These are phyloP conservation scores for Nomada goodeniana DNA, from an alignment of 2,888 invertebrate species.

Conservation along the genomic window DNA sequence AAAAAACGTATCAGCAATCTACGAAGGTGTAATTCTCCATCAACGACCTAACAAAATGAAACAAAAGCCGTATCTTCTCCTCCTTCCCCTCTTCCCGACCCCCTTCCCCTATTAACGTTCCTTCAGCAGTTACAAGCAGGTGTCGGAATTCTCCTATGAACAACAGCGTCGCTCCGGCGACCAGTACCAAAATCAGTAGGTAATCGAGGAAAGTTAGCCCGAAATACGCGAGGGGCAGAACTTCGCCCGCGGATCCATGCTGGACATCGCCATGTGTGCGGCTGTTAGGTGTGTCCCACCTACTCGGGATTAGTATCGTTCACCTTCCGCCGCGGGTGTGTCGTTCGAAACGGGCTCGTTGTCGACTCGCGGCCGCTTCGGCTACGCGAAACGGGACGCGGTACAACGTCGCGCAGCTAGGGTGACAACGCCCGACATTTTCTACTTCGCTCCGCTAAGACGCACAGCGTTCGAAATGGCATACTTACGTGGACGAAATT, in stretches of 20 bases:
- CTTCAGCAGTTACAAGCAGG: not conserved
- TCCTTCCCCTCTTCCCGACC: no score
- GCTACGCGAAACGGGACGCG: constrained; percentile 34
- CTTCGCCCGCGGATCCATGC: not conserved
- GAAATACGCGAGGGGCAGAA: constrained; percentile 5
- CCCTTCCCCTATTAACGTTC: not conserved
- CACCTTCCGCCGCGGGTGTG: constrained; percentile 36
- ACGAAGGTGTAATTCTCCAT: no score
- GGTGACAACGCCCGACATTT: constrained; percentile 58
- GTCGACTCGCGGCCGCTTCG: constrained; percentile 64
- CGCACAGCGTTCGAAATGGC: no score
- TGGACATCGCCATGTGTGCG: not conserved
- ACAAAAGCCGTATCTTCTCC: no score
- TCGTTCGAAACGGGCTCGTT: constrained; percentile 39
- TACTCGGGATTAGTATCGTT: constrained; percentile 57
- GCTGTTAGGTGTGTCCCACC: constrained; percentile 8
- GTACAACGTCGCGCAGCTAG: constrained; percentile 63
- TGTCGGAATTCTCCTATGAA: not conserved
- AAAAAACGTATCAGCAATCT: no score
- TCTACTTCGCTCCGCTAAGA: constrained; percentile 45
- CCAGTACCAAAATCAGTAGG: not conserved
- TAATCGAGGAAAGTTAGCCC: not conserved
- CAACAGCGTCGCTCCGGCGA: not conserved
- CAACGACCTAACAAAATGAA: no score
- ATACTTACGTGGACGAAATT: no score